Evolutionary conservation across 2,888 invertebrate genomes (phyloP), one percentile per base, ranked within the genome.

Genomic region (Cremastobaeus sp.): DNA sequence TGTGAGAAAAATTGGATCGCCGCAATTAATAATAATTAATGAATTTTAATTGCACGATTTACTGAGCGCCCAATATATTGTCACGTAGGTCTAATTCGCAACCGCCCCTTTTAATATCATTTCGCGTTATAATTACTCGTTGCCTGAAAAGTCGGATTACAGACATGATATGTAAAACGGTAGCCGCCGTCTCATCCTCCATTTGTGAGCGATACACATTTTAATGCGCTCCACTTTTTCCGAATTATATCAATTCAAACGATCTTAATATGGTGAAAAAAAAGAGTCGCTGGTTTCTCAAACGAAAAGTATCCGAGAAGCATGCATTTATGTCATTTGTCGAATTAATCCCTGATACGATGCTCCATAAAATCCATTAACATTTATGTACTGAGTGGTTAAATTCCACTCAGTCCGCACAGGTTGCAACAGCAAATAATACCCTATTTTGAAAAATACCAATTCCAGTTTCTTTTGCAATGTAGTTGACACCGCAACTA

Each of bases 31-130:
- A 32, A 48, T 64, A 64, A 55, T 62, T 62, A 70, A 70, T 62
- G 55, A 47, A 64, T 43, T 70, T 69, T 60, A 69, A 60, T 69
- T 54, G 32, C 45, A 11, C 52, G 34, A 55, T 70, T 62, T 60
- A 55, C 47, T 48, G 60, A 28, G 11, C 43, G n/a, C 11, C 3
- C 17, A 57, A 66, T 57, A 57, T 66, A 54, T 57, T 57, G 66
- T 48, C 9, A 32, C 21, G 55, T 28, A 21, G 65, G 48, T 66
- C 48, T 55, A 54, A 17, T 45, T 21, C 8, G 32, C 43, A 14
- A 25, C 9, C 30, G 62, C 12, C 21, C 11, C 21, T n/a, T 45
- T 45, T 45, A 45, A 64, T 39, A 64, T 52, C 25, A 37, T 50
- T 28, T 39, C 32, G 15, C 35, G 28, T 54, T 9, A 64, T 54